Evolutionary conservation across 2,113 vertebrate species (phyloP), one percentile per base, ranked within the genome.

Genomic region (Lophotis ruficrista): DNA sequence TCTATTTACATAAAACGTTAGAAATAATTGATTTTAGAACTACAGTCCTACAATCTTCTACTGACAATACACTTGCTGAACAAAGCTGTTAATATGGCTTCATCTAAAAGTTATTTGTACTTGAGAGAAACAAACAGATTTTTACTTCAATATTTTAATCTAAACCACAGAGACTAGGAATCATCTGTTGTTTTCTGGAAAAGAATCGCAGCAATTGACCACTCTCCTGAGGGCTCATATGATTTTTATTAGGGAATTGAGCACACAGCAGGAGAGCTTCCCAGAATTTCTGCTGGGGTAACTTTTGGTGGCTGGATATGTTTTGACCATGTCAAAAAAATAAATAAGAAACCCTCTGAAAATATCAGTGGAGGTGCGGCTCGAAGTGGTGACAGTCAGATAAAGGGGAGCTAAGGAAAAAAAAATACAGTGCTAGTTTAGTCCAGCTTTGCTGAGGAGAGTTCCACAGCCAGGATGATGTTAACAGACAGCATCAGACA

Each of bases 61-160:
- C 68, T 83, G 81, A 90, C 38, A 94, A 87, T 20, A 85, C 69
- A 87, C 14, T 94, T 48, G 78, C 53, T 69, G 92, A 97, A 93
- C 65, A 96, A 77, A 94, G 62, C 57, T 30, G 31, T 41, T 83
- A 61, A 85, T 57, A 84, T 5, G n/a, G 41, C 60, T 82, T 71
- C 79, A 76, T 48, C 79, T 66, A 80, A 80, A 93, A 95, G 19
- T 71, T 24, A 87, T 35, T 85, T 90, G 76, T 53, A 88, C 79
- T 91, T 41, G 75, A 71, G 82, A 96, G 95, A 95, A 81, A 62
- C 58, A 58, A 95, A 90, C 87, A 83, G 30, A 93, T 65, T 93
- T 85, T 79, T 43, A 68, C 41, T 96, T 94, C 79, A 93, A 5
- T 79, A 89, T 93, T 83, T 86, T 84, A 58, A 62, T 65, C 58